Percentiles rank a stretch among this genome's conserved stretches.
Evolutionary conservation across 2,113 vertebrate genomes (phyloP).

Genomic region (Mus pahari): DNA sequence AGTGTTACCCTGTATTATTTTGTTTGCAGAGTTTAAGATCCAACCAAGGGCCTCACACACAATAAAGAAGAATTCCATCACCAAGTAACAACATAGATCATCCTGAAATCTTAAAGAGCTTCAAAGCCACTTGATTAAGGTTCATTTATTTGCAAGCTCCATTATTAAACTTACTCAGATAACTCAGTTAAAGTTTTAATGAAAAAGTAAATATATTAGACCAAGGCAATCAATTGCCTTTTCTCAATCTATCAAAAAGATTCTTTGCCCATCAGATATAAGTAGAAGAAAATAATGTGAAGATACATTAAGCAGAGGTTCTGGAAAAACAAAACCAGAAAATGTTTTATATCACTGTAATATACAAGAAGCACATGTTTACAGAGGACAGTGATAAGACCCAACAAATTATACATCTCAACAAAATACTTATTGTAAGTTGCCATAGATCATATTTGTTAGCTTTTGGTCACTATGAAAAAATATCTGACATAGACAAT

Average conservation of each 20-base stretch:
- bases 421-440: neutral
- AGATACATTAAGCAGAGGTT: conserved; percentile 70
- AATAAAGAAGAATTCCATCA: neutral
- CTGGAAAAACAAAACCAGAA: conserved; percentile 43
- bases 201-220: conserved; percentile 42
- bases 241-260: conserved; percentile 8
- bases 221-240: neutral
- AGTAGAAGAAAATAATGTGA: conserved; percentile 65
- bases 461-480: neutral
- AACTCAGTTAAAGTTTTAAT: conserved; percentile 12
- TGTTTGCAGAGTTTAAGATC: neutral
- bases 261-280: conserved; percentile 74
- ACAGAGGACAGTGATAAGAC: neutral
- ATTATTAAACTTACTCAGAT: conserved; percentile 36
- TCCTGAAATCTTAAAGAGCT: neutral
- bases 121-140: conserved; percentile 21
- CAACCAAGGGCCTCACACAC: neutral
- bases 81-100: neutral
- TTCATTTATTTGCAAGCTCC: conserved; percentile 4
- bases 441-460: neutral
- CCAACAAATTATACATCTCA: neutral
- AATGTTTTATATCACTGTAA: conserved; percentile 83
- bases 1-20: neutral
- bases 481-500: neutral
- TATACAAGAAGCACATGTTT: neutral